Base-by-base conservation (phyloP, 2,113 vertebrate species). In the Salvelinus sp. region DNA sequence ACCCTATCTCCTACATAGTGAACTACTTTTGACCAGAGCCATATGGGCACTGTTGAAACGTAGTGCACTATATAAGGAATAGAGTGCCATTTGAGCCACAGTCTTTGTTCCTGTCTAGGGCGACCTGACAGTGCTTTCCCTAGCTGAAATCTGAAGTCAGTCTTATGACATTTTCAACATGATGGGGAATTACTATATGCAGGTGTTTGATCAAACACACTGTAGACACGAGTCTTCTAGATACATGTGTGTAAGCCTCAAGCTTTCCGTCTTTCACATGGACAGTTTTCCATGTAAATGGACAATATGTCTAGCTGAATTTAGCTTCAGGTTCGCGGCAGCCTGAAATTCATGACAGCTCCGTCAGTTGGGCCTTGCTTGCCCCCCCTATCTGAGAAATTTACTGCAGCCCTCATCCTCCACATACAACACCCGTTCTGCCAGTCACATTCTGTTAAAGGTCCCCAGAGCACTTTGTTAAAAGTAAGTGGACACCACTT, bases 281-380 rank as follows among this genome's bases (percentile, higher is more conserved):
- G 23, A 23, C 23, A 23, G 23, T 23, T 23, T 23, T 27, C 23
- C 64, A 27, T 27, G 3, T 66, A 27, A 25, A 66, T 62, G 58
- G 58, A 62, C n/a, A 23, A 66, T 27, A 66, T 28, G 22, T 66
- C 64, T 28, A 30, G 25, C 10, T 28, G 23, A 66, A 30, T 1
- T 66, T 66, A 10, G 13, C 25, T 65, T 65, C 63, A 27, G 22
- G 25, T 30, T 66, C 7, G 2, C 12, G 1, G 9, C 10, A 28
- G 64, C 64, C 14, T 66, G 25, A 13, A 13, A 66, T 13, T 27
- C 14, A 66, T 66, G 64, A 66, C 64, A 66, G 64, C 64, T 66
- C 64, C 4, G 3, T 25, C 64, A 66, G 22, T 27, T 25, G 12
- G 1, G 25, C 2, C 13, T 66, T 23, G 25, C 64, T 27, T 66